A percentile compares a stretch with the other conserved stretches of the same genome.
Evolutionary conservation across 1,140 invertebrate genomes (phyloP).

Genomic region (Brachionus paranguensis): DNA sequence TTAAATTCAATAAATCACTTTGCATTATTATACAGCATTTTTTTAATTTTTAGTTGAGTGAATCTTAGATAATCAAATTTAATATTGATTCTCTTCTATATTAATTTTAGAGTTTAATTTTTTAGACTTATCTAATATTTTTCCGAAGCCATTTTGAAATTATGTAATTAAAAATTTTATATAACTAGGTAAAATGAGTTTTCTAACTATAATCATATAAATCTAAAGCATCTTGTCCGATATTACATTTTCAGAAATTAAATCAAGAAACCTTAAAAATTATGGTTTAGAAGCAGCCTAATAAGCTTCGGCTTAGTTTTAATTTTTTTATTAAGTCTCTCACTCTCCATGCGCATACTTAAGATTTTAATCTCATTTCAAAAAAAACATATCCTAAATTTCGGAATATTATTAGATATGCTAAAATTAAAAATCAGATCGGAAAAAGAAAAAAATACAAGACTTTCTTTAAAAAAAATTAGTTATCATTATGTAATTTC

Average conservation of each 20-base stretch:
- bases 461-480: neutral
- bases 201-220: neutral
- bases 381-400: too few relatives aligned
- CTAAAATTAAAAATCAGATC: neutral
- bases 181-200: neutral
- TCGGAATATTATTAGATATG: neutral
- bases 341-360: too few relatives aligned
- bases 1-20: neutral
- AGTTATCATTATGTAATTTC: neutral
- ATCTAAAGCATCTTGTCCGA: neutral
- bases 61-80: neutral
- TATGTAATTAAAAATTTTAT: neutral
- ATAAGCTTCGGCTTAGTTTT: too few relatives aligned
- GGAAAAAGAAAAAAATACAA: neutral
- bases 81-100: neutral
- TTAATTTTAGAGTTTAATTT: neutral
- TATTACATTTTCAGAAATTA: neutral
- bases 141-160: neutral
- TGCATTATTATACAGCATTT: neutral
- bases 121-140: neutral
- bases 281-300: neutral
- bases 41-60: neutral
- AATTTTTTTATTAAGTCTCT: too few relatives aligned
- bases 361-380: too few relatives aligned
- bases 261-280: neutral